These are phyloP conservation scores for Enteromius afrohamiltoni DNA, from an alignment of 2,797 vertebrate species.

Conservation along the genomic window DNA sequence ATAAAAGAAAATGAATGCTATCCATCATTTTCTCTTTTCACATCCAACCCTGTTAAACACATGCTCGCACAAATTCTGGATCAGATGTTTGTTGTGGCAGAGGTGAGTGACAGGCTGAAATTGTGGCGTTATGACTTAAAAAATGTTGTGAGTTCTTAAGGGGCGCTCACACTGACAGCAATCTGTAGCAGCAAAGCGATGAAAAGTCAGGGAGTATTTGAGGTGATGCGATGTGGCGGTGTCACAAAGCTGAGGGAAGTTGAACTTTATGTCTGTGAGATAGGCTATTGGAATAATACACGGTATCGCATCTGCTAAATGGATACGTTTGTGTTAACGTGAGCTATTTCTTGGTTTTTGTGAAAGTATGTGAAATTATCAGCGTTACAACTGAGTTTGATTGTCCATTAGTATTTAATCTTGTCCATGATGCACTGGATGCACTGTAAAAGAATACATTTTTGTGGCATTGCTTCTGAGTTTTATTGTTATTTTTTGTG, in stretches of 20 bases:
- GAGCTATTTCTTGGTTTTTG: background rate
- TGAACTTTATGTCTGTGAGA: background rate
- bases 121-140: constrained; percentile 17
- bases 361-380: background rate
- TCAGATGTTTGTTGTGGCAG: constrained; percentile 29
- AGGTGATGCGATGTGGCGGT: background rate
- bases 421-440: background rate
- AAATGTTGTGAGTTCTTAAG: constrained; percentile 27
- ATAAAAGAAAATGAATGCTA: constrained; percentile 72
- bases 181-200: constrained; percentile 11
- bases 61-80: constrained; percentile 33
- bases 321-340: background rate
- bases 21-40: constrained; percentile 70
- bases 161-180: background rate
- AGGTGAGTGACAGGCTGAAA: constrained; percentile 23
- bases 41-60: constrained; percentile 55
- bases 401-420: background rate
- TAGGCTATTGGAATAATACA: background rate
- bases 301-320: background rate
- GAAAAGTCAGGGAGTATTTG: constrained; percentile 5
- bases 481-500: background rate
- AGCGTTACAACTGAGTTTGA: background rate
- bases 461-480: background rate
- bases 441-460: background rate
- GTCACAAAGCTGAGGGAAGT: background rate